Percentiles rank a stretch among this genome's conserved stretches.
Evolutionary conservation across 2,113 vertebrate species (phyloP).

Genomic region (Semnornis frantzii): DNA sequence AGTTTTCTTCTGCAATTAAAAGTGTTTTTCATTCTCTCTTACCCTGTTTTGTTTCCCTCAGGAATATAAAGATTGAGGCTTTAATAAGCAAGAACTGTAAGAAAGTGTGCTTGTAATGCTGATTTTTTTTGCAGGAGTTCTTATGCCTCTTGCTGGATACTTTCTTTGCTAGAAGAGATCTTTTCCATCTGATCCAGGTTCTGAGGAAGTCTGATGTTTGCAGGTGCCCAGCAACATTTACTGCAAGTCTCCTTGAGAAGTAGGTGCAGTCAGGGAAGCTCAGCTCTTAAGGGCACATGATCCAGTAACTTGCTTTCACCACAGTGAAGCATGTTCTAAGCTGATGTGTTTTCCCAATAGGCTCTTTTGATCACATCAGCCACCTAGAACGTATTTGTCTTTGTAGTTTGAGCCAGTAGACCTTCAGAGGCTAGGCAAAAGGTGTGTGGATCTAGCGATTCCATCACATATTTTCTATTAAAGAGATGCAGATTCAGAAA

Average conservation of each 20-base stretch:
- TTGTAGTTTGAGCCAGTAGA: neutral
- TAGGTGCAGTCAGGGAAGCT: neutral
- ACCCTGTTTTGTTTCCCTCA: neutral
- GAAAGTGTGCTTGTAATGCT: neutral
- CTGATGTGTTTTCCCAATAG: neutral
- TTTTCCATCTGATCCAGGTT: neutral
- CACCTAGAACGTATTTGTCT: neutral
- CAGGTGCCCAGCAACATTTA: rapidly evolving
- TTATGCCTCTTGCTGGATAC: neutral
- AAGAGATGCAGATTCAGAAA: neutral
- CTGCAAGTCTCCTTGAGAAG: neutral
- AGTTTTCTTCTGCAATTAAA: neutral
- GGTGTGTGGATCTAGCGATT: neutral
- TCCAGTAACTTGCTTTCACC: neutral
- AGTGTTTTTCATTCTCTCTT: neutral
- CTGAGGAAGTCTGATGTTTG: neutral
- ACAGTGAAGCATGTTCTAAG: neutral
- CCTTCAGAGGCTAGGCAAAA: neutral
- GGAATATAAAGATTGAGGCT: neutral
- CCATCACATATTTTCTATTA: neutral
- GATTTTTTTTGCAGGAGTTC: neutral
- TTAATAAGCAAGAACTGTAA: neutral
- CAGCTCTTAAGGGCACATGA: neutral
- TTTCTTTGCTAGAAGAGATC: neutral
- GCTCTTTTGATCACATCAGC: neutral